phyloP scores from a whole-genome alignment of 53 echinoderm and acorn worm genomes.

The Echinarachnius parma region DNA sequence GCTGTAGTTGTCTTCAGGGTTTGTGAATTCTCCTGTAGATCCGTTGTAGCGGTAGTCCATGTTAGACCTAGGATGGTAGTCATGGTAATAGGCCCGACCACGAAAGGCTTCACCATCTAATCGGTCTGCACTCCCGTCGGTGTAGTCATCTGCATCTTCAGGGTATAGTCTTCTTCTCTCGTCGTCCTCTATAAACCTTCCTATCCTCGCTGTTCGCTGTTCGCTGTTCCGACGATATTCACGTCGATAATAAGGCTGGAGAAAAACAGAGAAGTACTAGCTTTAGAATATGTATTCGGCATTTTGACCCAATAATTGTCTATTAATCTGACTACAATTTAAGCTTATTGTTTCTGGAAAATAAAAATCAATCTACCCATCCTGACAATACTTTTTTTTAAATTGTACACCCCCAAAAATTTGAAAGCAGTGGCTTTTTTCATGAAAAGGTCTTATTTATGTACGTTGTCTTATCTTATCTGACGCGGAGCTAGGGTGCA shows the following conservation, averaged over 20 bases:
- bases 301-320: no score
- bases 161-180: conserved; percentile 33
- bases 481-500: no score
- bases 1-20: conserved; percentile 42
- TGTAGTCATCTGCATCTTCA: conserved; percentile 21
- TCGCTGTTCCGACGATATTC: no score
- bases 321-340: no score
- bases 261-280: background rate
- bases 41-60: conserved; percentile 44
- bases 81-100: conserved; percentile 60
- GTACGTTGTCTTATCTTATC: no score
- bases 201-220: conserved; percentile 36
- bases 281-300: no score
- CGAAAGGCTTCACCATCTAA: conserved; percentile 41
- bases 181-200: conserved; percentile 29
- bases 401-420: no score
- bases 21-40: conserved; percentile 40
- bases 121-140: conserved; percentile 33
- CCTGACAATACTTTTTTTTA: no score
- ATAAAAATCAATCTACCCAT: no score
- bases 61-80: conserved; percentile 50
- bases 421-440: no score
- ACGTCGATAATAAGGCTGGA: conserved; percentile 33
- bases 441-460: no score
- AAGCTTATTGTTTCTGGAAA: no score